Evolutionary conservation across 2,797 vertebrate species (phyloP).

Genomic region (Petrocephalus schoutedeni): DNA sequence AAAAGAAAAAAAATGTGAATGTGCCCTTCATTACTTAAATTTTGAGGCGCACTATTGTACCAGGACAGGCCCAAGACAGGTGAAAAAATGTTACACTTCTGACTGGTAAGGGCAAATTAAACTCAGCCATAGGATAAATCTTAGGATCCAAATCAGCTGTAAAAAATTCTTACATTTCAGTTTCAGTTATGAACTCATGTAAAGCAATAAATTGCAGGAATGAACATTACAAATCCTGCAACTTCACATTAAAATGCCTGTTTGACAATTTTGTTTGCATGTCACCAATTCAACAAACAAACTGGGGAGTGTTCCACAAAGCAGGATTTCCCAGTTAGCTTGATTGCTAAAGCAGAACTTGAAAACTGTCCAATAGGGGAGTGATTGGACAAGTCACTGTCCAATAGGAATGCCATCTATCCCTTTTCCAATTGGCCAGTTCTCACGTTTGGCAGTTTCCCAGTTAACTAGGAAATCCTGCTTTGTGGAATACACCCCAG

Average conservation of each 20-base stretch:
- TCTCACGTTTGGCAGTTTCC: not conserved
- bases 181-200: not conserved
- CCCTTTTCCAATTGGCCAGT: not conserved
- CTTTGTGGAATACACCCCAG: not conserved
- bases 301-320: not conserved
- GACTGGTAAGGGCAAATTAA: not conserved
- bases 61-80: not conserved
- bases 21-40: not conserved
- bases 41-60: not conserved
- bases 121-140: not conserved
- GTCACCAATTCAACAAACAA: not conserved
- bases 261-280: not conserved
- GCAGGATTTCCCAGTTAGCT: not conserved
- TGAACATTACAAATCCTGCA: not conserved
- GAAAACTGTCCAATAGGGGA: too few species aligned
- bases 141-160: not conserved
- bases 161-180: not conserved
- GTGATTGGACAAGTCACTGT: too few species aligned
- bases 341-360: too few species aligned
- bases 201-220: not conserved
- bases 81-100: not conserved
- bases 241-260: not conserved
- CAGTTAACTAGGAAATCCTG: not conserved
- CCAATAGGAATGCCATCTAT: not conserved
- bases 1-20: not conserved